Conservation (phyloP, 2,113 vertebrate species). For the Gasterosteus nipponicus region DNA sequence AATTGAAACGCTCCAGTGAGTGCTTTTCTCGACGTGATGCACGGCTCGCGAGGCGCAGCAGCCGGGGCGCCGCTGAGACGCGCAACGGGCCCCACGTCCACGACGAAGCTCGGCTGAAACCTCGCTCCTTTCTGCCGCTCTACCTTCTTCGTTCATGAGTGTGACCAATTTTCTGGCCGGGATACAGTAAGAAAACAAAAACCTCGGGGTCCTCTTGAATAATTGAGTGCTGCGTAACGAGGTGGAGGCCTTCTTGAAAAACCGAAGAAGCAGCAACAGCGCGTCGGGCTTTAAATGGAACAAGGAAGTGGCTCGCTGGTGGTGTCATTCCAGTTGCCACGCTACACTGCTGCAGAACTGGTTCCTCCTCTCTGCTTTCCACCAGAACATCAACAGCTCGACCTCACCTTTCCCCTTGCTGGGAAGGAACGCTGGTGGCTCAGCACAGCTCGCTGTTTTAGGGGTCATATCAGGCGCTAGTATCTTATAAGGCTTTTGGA, state of each 20-base stretch:
- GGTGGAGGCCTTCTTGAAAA: not conserved
- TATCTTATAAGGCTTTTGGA: constrained; percentile 21
- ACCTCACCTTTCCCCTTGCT: constrained; percentile 25
- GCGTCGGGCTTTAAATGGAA: constrained; percentile 53
- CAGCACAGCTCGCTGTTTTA: constrained; percentile 9
- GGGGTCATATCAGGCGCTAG: not conserved
- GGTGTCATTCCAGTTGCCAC: constrained; percentile 74
- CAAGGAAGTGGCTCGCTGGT: constrained; percentile 67
- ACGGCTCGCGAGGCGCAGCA: constrained; percentile 74
- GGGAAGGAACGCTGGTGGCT: constrained; percentile 24
- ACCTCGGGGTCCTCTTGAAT: not conserved
- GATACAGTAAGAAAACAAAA: not conserved
- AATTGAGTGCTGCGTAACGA: constrained; percentile 8
- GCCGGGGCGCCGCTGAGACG: constrained; percentile 42
- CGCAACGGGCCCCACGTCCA: constrained; percentile 29
- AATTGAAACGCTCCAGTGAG: constrained; percentile 82
- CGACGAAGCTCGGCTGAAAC: constrained; percentile 26
- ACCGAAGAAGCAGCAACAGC: constrained; percentile 27
- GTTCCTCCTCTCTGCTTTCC: constrained; percentile 75
- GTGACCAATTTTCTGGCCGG: too few species aligned
- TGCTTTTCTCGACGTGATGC: constrained; percentile 80
- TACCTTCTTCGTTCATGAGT: not conserved
- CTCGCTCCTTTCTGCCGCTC: not conserved
- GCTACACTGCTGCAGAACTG: constrained; percentile 71
- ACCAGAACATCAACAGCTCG: constrained; percentile 68